Evolutionary conservation across 2,797 vertebrate species (phyloP), one percentile per base, ranked within the genome.

Genomic region (Avahi laniger): DNA sequence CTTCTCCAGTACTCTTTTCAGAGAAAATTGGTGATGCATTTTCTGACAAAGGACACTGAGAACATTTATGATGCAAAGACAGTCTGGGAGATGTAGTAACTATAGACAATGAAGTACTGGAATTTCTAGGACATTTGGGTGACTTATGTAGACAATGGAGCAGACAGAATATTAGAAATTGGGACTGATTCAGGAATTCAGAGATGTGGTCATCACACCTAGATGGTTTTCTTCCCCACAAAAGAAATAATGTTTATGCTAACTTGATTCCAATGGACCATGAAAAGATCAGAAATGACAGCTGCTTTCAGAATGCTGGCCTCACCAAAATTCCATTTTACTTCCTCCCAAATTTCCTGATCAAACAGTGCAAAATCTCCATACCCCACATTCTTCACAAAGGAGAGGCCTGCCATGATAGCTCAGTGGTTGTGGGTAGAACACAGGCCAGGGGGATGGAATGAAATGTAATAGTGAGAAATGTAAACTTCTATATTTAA

Each of bases 151-250:
- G 73, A 65, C 57, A 52, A n/a, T 0, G 54, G 76, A 63, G 26
- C 50, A 20, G 93, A 43, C 33, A 76, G 24, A 88, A 22, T 5
- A 26, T 20, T 20, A 59, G 72, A 43, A 57, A 22, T 11, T 0
- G 4, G 22, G 75, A 18, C 7, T 4, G 10, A 24, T 20, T 17
- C 59, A 59, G 48, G 30, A 46, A 63, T 12, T 41, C 0, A 52
- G 50, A 33, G 46, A 20, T 0, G 8, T 7, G 43, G 4, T 41
- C 7, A 0, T 43, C 41, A 12, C 8, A 6, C 15, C 41, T 57
- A 5, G 18, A 15, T 43, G 76, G 28, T 28, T 61, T 82, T n/a
- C 73, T 93, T 89, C 9, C 20, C 59, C 41, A 7, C 0, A 13
- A 11, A 12, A 10, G 65, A 89, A 65, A 22, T 14, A 15, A 24